Conservation (phyloP, 2,797 vertebrate species). For the Mus caroli region DNA sequence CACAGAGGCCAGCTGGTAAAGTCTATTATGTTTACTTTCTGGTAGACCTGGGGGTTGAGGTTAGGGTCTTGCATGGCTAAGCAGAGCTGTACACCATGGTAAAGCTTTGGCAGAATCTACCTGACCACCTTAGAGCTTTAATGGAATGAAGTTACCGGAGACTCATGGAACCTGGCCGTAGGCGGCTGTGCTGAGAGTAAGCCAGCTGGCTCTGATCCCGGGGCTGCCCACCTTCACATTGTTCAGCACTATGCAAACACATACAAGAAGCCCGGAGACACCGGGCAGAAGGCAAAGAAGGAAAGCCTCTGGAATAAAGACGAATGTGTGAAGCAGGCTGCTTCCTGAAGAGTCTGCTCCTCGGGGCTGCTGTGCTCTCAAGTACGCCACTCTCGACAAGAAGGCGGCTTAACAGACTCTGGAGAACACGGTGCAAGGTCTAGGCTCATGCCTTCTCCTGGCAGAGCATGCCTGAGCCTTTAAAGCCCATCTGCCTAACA, state of each 20-base stretch:
- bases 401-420: background rate
- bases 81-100: background rate
- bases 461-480: background rate
- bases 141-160: background rate
- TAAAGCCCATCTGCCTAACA: background rate
- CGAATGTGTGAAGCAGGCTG: background rate
- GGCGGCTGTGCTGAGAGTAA: background rate
- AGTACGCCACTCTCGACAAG: background rate
- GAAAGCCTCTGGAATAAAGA: background rate
- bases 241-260: background rate
- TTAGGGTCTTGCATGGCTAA: background rate
- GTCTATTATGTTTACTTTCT: background rate
- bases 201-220: background rate
- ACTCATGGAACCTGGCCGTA: background rate
- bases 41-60: background rate
- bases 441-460: background rate
- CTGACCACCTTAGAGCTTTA: background rate
- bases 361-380: background rate
- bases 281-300: constrained; percentile 11
- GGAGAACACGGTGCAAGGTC: background rate
- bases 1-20: background rate
- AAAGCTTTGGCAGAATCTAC: background rate
- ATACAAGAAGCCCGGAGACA: background rate
- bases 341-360: constrained; percentile 11
- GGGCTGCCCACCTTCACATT: background rate